Evolutionary conservation across 2,113 vertebrate genomes (phyloP).

Genomic region (Mola mola): DNA sequence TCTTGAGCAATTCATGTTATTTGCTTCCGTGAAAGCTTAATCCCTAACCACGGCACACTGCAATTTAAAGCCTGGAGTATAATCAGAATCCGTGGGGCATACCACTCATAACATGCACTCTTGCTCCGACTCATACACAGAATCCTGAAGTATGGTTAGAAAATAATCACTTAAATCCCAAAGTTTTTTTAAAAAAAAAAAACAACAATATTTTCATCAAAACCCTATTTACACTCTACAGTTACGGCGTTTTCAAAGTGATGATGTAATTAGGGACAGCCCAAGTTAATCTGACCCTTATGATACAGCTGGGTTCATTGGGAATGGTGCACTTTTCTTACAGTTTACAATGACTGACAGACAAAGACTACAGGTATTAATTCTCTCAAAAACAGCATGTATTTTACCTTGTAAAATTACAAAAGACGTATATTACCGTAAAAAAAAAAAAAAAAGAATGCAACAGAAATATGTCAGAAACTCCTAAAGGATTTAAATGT

Average conservation of each 20-base stretch:
- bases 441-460: too few relatives aligned
- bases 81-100: slow-evolving; percentile 60
- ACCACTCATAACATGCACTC: slow-evolving; percentile 19
- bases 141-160: not conserved
- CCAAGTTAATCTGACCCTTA: slow-evolving; percentile 65
- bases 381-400: slow-evolving; percentile 13
- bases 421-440: too few relatives aligned
- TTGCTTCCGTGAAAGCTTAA: slow-evolving; percentile 63
- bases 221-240: slow-evolving; percentile 22
- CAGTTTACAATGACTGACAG: slow-evolving; percentile 46
- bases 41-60: slow-evolving; percentile 59
- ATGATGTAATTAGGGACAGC: slow-evolving; percentile 45
- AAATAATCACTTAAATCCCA: not conserved
- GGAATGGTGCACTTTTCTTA: slow-evolving; percentile 68
- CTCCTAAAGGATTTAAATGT: too few relatives aligned
- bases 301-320: slow-evolving; percentile 60
- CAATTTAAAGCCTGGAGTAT: slow-evolving; percentile 42
- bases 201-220: too few relatives aligned
- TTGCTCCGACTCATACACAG: too few relatives aligned
- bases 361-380: slow-evolving; percentile 49
- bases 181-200: slow-evolving; percentile 28
- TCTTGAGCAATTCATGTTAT: slow-evolving; percentile 55
- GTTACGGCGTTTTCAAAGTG: slow-evolving; percentile 24
- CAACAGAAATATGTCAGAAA: too few relatives aligned
- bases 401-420: not conserved